Evolutionary conservation across 2,888 invertebrate species (phyloP), one percentile per base, ranked within the genome.

Genomic region (Lasioglossum pauxillum): DNA sequence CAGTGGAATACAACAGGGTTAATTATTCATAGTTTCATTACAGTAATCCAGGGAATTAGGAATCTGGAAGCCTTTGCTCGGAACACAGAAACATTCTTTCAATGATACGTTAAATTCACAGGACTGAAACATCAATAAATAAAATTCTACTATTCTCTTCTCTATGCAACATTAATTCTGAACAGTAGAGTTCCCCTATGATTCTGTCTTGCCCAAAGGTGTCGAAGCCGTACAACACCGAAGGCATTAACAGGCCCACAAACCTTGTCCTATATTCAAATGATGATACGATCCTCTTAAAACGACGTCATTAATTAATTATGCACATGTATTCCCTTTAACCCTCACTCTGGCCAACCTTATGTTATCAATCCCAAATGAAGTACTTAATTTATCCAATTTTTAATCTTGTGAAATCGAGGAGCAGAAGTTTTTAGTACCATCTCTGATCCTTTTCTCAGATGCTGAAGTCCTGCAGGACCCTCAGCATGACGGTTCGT

Each of bases 401-500:
- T 12, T 60, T 27, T 60, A 12, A 31, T 5, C 2, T 1, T 16
- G 27, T 14, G 14, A 27, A 14, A n/a, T 27, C 31, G 27, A 14
- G 14, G 27, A 16, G 14, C 64, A 64, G 64, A 31, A 7, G 7
- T 14, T 12, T 27, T 64, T 64, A 27, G 0, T 31, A 16, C 1
- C 12, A 7, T 16, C 3, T 16, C 14, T 7, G 31, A 64, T 73
- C 7, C 10, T n/a, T 31, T 38, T 49, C 60, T 5, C 96, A 98
- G 98, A 98, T 98, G 97, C 96, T 98, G 95, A 98, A 98, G 96
- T 98, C 98, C 88, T 98, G 98, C 95, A 97, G 98, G 92, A 98
- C 98, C 95, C 96, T 98, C 94, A 98, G 98, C 95, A 98, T 98
- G 98, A 98, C 98, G 88, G 98, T 98, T 92, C 96, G 98, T 85